Evolutionary conservation across 1,140 invertebrate species (phyloP).

Genomic region (Scaptomyza graminum): DNA sequence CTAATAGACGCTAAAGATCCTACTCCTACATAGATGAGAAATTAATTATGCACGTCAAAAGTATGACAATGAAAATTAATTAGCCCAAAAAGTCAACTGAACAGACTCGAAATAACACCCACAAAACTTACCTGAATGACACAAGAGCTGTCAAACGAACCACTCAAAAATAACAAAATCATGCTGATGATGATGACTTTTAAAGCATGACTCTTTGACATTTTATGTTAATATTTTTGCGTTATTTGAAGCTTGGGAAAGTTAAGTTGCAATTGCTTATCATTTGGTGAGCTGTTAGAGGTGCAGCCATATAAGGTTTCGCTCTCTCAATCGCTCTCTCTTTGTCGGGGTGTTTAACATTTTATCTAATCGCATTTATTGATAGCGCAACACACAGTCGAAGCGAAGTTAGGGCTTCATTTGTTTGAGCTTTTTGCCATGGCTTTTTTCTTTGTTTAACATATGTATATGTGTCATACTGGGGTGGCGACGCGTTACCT

Average conservation of each 20-base stretch:
- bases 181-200: conserved; percentile 1
- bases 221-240: conserved; percentile 7
- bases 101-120: conserved; percentile 7
- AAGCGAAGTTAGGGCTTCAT: conserved; percentile 27
- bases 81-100: conserved; percentile 34
- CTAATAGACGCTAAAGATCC: conserved; percentile 39
- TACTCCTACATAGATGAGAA: conserved; percentile 30
- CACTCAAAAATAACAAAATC: neutral
- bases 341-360: conserved; percentile 27
- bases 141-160: conserved; percentile 16
- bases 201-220: conserved; percentile 2
- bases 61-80: conserved; percentile 64
- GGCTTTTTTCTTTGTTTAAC: conserved; percentile 39
- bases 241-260: neutral
- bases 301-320: conserved; percentile 39
- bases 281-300: neutral
- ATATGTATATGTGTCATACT: conserved; percentile 55
- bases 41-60: conserved; percentile 61
- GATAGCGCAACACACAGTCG: conserved; percentile 52
- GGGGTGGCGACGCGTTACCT: conserved; percentile 27
- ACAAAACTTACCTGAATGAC: conserved; percentile 25
- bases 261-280: conserved; percentile 7
- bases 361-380: conserved; percentile 72
- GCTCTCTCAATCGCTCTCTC: too few relatives aligned
- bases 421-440: conserved; percentile 31